These are phyloP conservation scores for Cylloceria caligata DNA, from an alignment of 2,888 invertebrate species.

Conservation along the genomic window DNA sequence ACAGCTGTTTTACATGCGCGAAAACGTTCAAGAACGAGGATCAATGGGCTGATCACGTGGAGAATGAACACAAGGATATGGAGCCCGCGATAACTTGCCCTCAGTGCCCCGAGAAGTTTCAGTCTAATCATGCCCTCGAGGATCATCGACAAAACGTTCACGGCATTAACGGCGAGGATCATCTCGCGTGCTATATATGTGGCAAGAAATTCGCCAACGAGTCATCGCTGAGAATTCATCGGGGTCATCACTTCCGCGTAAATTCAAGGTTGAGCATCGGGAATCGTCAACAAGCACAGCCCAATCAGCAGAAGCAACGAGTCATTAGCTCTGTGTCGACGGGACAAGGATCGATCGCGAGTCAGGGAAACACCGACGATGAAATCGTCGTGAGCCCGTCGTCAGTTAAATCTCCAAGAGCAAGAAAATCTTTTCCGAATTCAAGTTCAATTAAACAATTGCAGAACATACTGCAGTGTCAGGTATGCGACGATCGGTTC, in stretches of 20 bases:
- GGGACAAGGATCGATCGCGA: not conserved
- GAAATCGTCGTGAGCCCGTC: not conserved
- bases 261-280: conserved; percentile 81
- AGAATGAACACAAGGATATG: conserved; percentile 72
- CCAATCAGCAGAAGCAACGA: not conserved
- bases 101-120: conserved; percentile 74
- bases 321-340: not conserved
- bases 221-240: conserved; percentile 88
- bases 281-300: conserved; percentile 24
- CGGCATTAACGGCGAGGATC: conserved; percentile 76
- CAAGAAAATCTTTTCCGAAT: conserved; percentile 72
- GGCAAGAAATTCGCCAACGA: conserved; percentile 88
- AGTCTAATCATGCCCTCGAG: conserved; percentile 74
- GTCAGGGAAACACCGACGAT: not conserved
- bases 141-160: conserved; percentile 78
- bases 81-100: conserved; percentile 68
- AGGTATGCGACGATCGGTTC: conserved; percentile 87
- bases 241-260: conserved; percentile 87
- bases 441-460: conserved; percentile 31
- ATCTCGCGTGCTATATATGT: conserved; percentile 88
- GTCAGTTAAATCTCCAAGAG: conserved; percentile 75
- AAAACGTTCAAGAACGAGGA: conserved; percentile 87
- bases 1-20: conserved; percentile 88
- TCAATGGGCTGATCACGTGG: conserved; percentile 87
- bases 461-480: conserved; percentile 85